Evolutionary conservation across 2,113 vertebrate genomes (phyloP), one percentile per base, ranked within the genome.

Genomic region (Cyrtonyx montezumae): DNA sequence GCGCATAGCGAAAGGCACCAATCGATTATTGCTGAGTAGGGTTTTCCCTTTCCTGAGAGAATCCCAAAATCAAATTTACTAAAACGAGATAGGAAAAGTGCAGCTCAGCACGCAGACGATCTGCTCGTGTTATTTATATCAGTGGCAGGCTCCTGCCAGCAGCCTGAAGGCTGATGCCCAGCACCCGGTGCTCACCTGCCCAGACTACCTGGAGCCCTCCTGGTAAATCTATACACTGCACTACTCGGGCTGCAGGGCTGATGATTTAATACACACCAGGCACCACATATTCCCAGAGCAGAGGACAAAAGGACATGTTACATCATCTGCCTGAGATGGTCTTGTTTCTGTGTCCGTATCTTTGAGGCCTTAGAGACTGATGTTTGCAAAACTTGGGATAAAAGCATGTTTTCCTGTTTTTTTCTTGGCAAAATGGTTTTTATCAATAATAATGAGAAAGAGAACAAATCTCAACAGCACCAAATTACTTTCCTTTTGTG

Each of bases 1-100:
- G 2, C 2, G 18, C 18, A 30, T 0, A 87, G 45, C 7, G 69
- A 86, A 83, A 88, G 74, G 56, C 51, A 65, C 48, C 13, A 73
- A 91, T 32, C 56, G 36, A 73, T 94, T 85, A 79, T 48, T 85
- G 92, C 95, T 77, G 92, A 96, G 78, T 65, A 93, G 88, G 77
- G 78, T 49, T 77, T 93, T 95, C 75, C 83, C 75, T 89, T 92
- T 91, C 61, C 10, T 0, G 65, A 79, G 87, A 93, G 55, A 84
- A 92, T 86, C 94, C 88, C 69, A 26, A 95, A 95, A 91, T 84
- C 76, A 40, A 36, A 92, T 97, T 96, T 86, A 45, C 28, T 40
- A 32, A 80, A 55, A 75, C 17, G 20, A 71, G 61, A 80, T 36
- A 45, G 85, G 45, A 75, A 66, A 86, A 93, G 67, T 3, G 11